Evolutionary conservation across 2,888 invertebrate genomes (phyloP).

Genomic region (Acrocyrtus sp.): DNA sequence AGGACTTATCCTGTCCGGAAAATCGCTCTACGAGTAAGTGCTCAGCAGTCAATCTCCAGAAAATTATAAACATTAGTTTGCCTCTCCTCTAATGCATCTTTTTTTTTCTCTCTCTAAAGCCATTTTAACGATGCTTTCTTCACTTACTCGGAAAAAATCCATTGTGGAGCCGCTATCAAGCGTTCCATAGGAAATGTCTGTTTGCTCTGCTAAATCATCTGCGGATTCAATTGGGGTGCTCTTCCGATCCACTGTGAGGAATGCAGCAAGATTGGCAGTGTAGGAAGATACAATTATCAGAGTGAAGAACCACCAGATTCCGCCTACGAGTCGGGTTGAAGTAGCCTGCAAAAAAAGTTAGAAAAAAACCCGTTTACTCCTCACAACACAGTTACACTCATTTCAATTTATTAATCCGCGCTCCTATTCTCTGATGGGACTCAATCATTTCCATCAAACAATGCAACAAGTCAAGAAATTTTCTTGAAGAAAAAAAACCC

Average conservation of each 20-base stretch:
- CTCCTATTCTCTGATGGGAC: no score
- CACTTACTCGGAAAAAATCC: constrained; percentile 92
- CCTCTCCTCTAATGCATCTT: no score
- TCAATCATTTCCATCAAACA: no score
- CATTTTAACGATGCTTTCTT: no score
- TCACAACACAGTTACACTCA: no score
- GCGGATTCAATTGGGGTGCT: constrained; percentile 96
- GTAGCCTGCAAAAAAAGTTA: constrained; percentile 74
- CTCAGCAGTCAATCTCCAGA: not conserved
- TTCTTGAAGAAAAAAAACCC: no score
- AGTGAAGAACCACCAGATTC: constrained; percentile 99
- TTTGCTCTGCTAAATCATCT: constrained; percentile 94
- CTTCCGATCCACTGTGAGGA: constrained; percentile 96
- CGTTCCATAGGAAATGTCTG: constrained; percentile 92
- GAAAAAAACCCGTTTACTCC: no score
- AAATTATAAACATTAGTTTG: no score
- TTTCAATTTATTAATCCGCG: no score
- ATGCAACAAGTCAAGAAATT: no score
- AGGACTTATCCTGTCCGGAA: not conserved
- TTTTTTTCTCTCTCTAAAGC: no score
- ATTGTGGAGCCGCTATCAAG: constrained; percentile 94
- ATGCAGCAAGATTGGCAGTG: constrained; percentile 97
- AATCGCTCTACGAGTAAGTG: no score
- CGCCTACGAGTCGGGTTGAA: constrained; percentile 94
- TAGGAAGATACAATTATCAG: constrained; percentile 98